Evolutionary conservation across 1,140 invertebrate species (phyloP).

Genomic region (Acromyrmex echinatior): DNA sequence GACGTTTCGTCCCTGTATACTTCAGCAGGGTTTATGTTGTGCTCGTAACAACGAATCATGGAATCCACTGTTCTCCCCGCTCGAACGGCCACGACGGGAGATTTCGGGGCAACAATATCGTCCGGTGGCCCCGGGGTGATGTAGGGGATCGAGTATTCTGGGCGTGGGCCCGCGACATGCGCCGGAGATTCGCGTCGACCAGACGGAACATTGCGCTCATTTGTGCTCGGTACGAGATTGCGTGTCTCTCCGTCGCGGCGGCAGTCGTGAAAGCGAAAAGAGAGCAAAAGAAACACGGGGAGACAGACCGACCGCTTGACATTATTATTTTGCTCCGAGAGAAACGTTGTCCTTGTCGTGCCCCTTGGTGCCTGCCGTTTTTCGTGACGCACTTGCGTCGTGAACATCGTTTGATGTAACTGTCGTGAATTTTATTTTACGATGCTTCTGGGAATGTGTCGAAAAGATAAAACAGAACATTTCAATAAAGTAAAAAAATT

Average conservation of each 20-base stretch:
- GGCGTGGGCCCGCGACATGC: slow-evolving; percentile 83
- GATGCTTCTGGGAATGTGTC: background rate
- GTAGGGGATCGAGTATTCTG: slow-evolving; percentile 79
- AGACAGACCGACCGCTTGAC: slow-evolving; percentile 65
- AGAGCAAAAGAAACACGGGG: slow-evolving; percentile 42
- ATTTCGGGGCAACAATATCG: slow-evolving; percentile 83
- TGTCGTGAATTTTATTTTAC: background rate
- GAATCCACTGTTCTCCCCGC: slow-evolving; percentile 46
- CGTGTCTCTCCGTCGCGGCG: slow-evolving; percentile 69
- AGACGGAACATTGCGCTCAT: slow-evolving; percentile 77
- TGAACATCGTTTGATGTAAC: background rate
- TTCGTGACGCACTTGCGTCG: background rate
- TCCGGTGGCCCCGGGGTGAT: slow-evolving; percentile 78
- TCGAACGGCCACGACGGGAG: slow-evolving; percentile 53
- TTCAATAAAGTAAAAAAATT: too few species aligned
- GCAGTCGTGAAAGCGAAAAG: slow-evolving; percentile 52
- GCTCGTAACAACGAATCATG: slow-evolving; percentile 57
- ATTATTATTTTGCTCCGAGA: slow-evolving; percentile 72
- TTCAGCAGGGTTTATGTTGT: slow-evolving; percentile 75
- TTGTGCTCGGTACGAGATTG: slow-evolving; percentile 74
- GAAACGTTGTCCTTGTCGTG: slow-evolving; percentile 28
- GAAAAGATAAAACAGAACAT: background rate
- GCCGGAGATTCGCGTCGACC: slow-evolving; percentile 74
- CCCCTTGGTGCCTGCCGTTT: background rate
- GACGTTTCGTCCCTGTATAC: slow-evolving; percentile 73